These are phyloP conservation scores for Reticulitermes lucifugus DNA, from an alignment of 2,888 invertebrate genomes.

Conservation along the genomic window DNA sequence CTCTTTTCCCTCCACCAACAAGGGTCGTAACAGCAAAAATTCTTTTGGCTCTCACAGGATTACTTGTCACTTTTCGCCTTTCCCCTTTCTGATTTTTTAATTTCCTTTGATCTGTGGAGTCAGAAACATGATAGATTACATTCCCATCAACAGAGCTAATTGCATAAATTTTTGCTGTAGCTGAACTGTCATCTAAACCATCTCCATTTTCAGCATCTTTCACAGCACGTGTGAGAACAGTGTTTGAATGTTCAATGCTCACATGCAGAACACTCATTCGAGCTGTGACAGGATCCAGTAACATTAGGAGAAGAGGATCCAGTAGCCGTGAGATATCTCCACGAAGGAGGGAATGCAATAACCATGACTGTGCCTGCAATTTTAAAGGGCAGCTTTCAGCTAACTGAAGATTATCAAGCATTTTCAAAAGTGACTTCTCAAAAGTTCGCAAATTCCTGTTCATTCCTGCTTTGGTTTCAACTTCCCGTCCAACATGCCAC, in stretches of 20 bases:
- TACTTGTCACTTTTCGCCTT: conserved; percentile 54
- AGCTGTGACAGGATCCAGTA: conserved; percentile 83
- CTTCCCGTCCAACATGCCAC: conserved; percentile 83
- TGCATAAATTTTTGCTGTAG: conserved; percentile 76
- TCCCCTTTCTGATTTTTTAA: conserved; percentile 14
- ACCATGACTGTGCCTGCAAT: conserved; percentile 79
- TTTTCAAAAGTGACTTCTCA: conserved; percentile 78
- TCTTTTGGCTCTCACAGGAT: conserved; percentile 64
- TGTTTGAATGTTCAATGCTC: conserved; percentile 65
- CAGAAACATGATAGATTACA: conserved; percentile 74
- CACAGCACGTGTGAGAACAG: conserved; percentile 33
- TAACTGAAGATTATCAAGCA: conserved; percentile 76
- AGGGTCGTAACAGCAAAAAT: conserved; percentile 70
- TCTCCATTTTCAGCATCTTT: conserved; percentile 58
- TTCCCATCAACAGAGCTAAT: conserved; percentile 86
- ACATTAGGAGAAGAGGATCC: conserved; percentile 79
- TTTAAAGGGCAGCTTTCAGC: conserved; percentile 70
- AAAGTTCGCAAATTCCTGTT: conserved; percentile 68
- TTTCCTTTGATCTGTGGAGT: conserved; percentile 56
- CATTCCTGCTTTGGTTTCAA: conserved; percentile 67
- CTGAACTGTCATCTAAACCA: conserved; percentile 61
- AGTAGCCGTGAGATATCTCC: conserved; percentile 83
- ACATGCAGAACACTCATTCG: conserved; percentile 84
- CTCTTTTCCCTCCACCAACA: conserved; percentile 60
- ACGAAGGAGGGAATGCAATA: conserved; percentile 77